Evolutionary conservation across 2,113 vertebrate genomes (phyloP).

Genomic region (Cichladusa arquata): DNA sequence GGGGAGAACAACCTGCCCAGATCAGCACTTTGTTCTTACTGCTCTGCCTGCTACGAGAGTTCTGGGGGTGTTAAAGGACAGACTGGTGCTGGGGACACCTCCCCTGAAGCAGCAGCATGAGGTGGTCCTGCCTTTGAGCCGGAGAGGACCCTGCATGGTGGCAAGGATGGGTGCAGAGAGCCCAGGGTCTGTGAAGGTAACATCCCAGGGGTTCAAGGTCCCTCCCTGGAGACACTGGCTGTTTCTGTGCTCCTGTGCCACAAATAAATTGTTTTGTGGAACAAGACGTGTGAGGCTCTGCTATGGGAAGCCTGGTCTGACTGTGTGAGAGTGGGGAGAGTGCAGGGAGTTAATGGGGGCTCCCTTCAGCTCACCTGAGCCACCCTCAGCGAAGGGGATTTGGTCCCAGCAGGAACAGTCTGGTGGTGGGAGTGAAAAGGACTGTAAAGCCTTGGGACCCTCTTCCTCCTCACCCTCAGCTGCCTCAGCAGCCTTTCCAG

Average conservation of each 20-base stretch:
- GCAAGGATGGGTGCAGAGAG: background rate
- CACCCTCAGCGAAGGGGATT: background rate
- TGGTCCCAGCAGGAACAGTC: background rate
- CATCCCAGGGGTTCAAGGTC: no score
- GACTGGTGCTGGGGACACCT: background rate
- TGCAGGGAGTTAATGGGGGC: background rate
- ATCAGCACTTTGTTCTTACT: background rate
- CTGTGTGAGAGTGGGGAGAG: background rate
- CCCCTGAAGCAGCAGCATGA: accelerated
- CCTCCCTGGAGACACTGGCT: background rate
- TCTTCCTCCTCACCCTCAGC: background rate
- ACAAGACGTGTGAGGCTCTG: background rate
- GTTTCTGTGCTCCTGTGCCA: background rate
- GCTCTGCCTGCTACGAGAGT: background rate
- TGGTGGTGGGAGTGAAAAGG: background rate
- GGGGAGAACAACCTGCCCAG: background rate
- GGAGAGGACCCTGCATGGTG: background rate
- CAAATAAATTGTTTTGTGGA: background rate
- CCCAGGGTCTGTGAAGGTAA: no score
- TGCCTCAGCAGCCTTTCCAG: background rate
- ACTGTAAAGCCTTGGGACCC: background rate
- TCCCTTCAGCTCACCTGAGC: background rate
- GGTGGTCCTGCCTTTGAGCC: background rate
- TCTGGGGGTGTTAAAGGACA: background rate
- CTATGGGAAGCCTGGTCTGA: background rate